Base-by-base conservation (phyloP, 1,140 invertebrate species). In the Gryllus bimaculatus region DNA sequence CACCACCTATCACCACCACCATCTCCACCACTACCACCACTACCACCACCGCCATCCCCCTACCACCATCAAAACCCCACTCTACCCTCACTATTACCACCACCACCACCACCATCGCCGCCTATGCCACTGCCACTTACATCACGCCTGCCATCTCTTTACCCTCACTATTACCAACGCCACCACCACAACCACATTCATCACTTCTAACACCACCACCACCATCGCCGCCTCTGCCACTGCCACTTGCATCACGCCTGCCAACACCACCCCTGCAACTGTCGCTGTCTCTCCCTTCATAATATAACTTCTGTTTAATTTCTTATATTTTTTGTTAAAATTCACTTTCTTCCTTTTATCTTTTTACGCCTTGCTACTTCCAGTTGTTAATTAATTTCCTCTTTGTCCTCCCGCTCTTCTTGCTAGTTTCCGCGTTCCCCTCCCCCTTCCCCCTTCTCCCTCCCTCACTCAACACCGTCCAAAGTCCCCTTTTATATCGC, bases 221-320 rank as follows among this genome's bases (percentile, higher is more conserved):
- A 13, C 10, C 54, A 10, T 13, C 54, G 54, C 10, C 54, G 10
- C 7, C 54, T 66, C 1, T 18, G 54, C 7, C 0, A 0, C 10
- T 7, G 54, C 10, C 10, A 13, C 10, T 66, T 10, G 2, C 54
- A 2, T 66, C 54, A 13, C 54, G 54, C 54, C 18, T 7, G 2
- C 18, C 54, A 10, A 3, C 54, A 7, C 10, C 54, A 10, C 54
- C 54, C 18, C 54, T 18, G 54, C 18, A 66, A 18, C 10, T 18
- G 54, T 0, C 10, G 10, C 10, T 18, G 18, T 66, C 54, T 66
- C 54, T 10, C 54, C 54, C 18, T 18, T 66, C 10, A 66, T 66
- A 66, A 66, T 66, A 66, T 66, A 66, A 66, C 54, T 66, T 66
- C 54, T 66, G 54, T 66, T 66, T 66, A 66, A 66, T 66, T 66